phyloP scores from a whole-genome alignment of 2,113 vertebrate genomes.

The Protobothrops mucrosquamatus region DNA sequence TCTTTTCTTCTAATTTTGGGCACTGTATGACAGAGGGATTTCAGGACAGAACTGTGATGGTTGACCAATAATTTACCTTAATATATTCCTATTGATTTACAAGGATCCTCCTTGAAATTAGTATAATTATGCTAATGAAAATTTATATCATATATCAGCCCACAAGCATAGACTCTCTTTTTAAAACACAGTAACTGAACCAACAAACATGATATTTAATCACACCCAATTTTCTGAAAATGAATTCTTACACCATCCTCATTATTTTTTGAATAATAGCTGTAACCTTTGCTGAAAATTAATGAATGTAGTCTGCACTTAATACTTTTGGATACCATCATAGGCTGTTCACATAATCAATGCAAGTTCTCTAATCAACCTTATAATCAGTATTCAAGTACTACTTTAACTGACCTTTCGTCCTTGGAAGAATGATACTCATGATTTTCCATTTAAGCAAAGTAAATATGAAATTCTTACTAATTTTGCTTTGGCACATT shows the following conservation, averaged over 20 bases:
- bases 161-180: neutral
- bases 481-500: slow-evolving; percentile 17
- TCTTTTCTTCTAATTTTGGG: neutral
- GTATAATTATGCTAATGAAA: neutral
- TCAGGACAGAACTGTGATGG: neutral
- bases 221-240: neutral
- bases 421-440: neutral
- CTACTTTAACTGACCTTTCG: neutral
- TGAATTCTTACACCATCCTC: neutral
- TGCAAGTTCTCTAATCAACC: neutral
- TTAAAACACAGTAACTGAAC: neutral
- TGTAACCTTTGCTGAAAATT: neutral
- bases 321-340: neutral
- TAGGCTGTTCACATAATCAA: slow-evolving; percentile 16
- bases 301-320: neutral
- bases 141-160: neutral
- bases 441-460: neutral
- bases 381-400: slow-evolving; percentile 1
- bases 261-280: slow-evolving; percentile 5
- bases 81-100: neutral
- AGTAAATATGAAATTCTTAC: neutral
- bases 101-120: neutral
- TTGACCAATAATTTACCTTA: neutral
- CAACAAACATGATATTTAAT: neutral
- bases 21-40: neutral